Conservation (phyloP, 2,113 vertebrate species). For the Merops nubicus region DNA sequence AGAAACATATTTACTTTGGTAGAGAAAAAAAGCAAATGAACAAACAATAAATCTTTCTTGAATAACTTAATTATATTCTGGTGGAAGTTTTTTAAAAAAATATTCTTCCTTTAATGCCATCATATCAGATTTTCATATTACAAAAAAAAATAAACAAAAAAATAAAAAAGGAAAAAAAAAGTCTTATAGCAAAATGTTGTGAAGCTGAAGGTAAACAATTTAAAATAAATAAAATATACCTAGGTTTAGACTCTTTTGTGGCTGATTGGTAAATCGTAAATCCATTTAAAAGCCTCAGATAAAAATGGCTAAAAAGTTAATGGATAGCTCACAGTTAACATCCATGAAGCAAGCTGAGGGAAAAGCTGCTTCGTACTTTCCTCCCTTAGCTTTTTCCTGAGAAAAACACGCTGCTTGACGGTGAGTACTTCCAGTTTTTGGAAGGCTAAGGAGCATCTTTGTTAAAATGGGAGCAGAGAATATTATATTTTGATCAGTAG, state of each 20-base stretch:
- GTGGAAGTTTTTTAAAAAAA: not conserved
- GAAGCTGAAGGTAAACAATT: not conserved
- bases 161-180: not conserved
- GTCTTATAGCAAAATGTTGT: not conserved
- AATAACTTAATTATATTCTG: not conserved
- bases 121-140: not conserved
- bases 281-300: not conserved
- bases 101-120: not conserved
- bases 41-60: not conserved
- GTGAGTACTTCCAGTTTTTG: not conserved
- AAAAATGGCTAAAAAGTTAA: not conserved
- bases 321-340: not conserved
- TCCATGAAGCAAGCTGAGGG: not conserved
- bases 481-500: not conserved
- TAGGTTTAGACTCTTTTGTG: not conserved
- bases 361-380: not conserved
- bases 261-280: not conserved
- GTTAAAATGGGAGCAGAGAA: not conserved
- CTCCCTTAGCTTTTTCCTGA: not conserved
- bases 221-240: not conserved
- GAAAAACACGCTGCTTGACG: not conserved
- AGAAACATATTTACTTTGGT: not conserved
- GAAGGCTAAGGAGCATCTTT: not conserved
- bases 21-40: not conserved
- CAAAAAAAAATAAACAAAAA: not conserved